A percentile compares a stretch with the other conserved stretches of the same genome.
phyloP scores from a whole-genome alignment of 2,888 invertebrate genomes.

The Amphiduros pacificus region DNA sequence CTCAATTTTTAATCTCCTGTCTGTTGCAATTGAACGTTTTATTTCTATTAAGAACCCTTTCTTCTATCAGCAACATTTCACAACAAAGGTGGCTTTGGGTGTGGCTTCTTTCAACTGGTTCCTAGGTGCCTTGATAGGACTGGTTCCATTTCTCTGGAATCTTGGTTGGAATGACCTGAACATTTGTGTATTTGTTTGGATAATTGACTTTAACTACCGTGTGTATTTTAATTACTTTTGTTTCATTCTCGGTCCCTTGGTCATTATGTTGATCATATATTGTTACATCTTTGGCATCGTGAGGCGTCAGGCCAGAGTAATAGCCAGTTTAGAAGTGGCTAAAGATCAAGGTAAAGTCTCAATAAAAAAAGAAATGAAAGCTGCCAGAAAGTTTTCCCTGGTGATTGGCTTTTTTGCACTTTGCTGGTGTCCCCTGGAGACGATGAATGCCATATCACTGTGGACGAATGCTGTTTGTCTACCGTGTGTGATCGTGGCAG shows the following conservation, averaged over 20 bases:
- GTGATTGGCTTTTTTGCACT: constrained; percentile 47
- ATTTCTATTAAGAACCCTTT: constrained; percentile 17
- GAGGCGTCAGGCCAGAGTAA: constrained; percentile 39
- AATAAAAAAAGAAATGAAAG: constrained; percentile 28
- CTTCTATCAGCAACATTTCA: constrained; percentile 14
- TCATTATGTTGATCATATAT: constrained; percentile 46
- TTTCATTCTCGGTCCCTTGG: constrained; percentile 42
- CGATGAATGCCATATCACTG: constrained; percentile 39
- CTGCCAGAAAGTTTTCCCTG: constrained; percentile 46
- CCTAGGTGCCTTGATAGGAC: constrained; percentile 41
- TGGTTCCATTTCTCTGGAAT: constrained; percentile 53
- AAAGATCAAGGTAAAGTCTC: neutral
- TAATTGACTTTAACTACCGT: constrained; percentile 51
- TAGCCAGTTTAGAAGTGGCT: constrained; percentile 20
- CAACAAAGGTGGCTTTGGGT: neutral
- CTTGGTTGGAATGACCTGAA: constrained; percentile 29
- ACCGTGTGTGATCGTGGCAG: constrained; percentile 31
- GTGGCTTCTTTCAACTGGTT: constrained; percentile 32
- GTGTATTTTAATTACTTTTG: constrained; percentile 54
- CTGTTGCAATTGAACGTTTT: constrained; percentile 14
- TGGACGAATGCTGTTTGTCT: constrained; percentile 2
- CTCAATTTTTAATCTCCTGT: constrained; percentile 6
- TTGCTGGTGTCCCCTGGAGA: constrained; percentile 51
- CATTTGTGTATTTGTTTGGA: constrained; percentile 41
- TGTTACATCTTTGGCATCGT: constrained; percentile 46